Conservation (phyloP, 2,888 invertebrate genomes). For the Bombyx huttoni region DNA sequence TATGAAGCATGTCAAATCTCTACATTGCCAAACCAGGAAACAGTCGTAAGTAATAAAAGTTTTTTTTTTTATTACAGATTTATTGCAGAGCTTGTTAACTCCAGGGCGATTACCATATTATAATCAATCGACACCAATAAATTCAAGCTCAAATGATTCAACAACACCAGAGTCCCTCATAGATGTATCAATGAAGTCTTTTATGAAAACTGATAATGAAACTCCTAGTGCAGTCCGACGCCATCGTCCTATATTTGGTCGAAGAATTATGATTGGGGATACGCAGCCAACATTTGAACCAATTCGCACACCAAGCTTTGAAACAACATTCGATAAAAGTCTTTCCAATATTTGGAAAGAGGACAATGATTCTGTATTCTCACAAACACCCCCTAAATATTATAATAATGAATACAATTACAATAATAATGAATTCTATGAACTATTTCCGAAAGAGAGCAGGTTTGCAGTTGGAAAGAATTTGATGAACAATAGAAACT, state of each 20-base stretch:
- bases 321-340: slow-evolving; percentile 2
- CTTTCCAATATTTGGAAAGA: neutral
- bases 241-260: slow-evolving; percentile 41
- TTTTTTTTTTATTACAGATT: slow-evolving; percentile 21
- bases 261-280: slow-evolving; percentile 33
- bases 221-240: slow-evolving; percentile 18
- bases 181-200: slow-evolving; percentile 13
- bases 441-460: slow-evolving; percentile 1
- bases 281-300: slow-evolving; percentile 10
- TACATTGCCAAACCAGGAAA: neutral
- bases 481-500: neutral
- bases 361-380: neutral
- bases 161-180: slow-evolving; percentile 50
- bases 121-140: slow-evolving; percentile 22
- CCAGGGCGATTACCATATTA: slow-evolving; percentile 20
- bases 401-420: neutral
- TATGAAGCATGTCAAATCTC: too few relatives aligned
- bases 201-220: slow-evolving; percentile 5
- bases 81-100: slow-evolving; percentile 13
- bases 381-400: neutral
- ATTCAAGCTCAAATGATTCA: slow-evolving; percentile 50
- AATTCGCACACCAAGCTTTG: slow-evolving; percentile 8
- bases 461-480: neutral
- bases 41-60: neutral
- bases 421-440: neutral